A percentile compares a stretch with the other conserved stretches of the same genome.
Conservation (phyloP, 2,113 vertebrate genomes). For the Megaceryle maxima region DNA sequence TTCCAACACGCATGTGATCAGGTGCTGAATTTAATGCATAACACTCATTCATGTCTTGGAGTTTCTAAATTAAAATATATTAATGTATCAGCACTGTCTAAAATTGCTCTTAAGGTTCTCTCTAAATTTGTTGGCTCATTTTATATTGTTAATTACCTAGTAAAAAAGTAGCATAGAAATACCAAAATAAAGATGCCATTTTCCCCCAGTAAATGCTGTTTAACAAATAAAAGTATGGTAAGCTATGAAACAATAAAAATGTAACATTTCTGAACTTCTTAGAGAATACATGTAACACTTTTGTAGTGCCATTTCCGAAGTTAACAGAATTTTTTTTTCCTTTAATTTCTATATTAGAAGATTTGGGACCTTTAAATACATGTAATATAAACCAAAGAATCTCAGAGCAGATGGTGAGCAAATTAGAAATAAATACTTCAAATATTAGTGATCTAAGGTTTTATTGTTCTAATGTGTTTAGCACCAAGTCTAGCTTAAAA, state of each 20-base stretch:
- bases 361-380: not conserved
- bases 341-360: not conserved
- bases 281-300: not conserved
- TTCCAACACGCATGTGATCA: slow-evolving; percentile 71
- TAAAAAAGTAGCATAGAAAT: not conserved
- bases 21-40: slow-evolving; percentile 71
- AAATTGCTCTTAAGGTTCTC: not conserved
- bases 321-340: not conserved
- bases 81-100: slow-evolving; percentile 34
- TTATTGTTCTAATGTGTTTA: slow-evolving; percentile 49
- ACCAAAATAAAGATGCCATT: not conserved
- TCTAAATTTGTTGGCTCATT: slow-evolving; percentile 24
- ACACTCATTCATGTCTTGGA: slow-evolving; percentile 47
- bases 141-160: not conserved
- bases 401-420: slow-evolving; percentile 19
- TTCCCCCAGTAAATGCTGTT: not conserved
- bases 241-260: not conserved
- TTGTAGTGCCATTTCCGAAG: not conserved
- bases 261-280: not conserved
- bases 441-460: slow-evolving; percentile 56
- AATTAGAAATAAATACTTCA: slow-evolving; percentile 63
- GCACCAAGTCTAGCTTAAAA: slow-evolving; percentile 50
- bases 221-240: not conserved
- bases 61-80: slow-evolving; percentile 70
- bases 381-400: slow-evolving; percentile 21